These are phyloP conservation scores for Abrostola triplasia DNA, from an alignment of 2,888 invertebrate genomes.

Conservation along the genomic window DNA sequence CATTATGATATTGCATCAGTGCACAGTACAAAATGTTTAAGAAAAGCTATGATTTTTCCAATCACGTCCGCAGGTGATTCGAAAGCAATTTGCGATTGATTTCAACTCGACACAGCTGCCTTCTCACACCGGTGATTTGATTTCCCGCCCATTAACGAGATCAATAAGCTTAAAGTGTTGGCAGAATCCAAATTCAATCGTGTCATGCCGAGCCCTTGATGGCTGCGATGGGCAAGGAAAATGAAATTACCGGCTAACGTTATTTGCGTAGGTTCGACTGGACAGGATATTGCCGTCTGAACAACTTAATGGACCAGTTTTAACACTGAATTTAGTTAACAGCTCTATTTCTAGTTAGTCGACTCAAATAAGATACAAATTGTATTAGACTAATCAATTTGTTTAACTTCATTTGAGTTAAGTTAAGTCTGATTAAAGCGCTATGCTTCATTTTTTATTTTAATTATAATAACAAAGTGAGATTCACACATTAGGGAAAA, in stretches of 20 bases:
- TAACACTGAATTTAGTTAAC: constrained; percentile 52
- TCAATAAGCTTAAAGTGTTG: constrained; percentile 54
- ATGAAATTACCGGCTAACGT: constrained; percentile 63
- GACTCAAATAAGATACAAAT: constrained; percentile 3
- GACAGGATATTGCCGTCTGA: constrained; percentile 78
- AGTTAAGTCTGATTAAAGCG: neutral
- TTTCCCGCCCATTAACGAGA: constrained; percentile 70
- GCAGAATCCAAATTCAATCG: constrained; percentile 63
- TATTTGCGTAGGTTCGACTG: constrained; percentile 61
- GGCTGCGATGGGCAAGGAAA: constrained; percentile 57
- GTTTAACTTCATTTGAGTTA: neutral
- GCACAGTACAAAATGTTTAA: constrained; percentile 20
- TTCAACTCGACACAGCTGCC: constrained; percentile 67
- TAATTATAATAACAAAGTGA: constrained; percentile 18
- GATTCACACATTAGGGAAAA: constrained; percentile 56
- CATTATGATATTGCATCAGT: constrained; percentile 20
- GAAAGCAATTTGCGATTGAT: constrained; percentile 68
- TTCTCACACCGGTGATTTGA: constrained; percentile 67
- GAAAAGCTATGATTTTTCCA: constrained; percentile 47
- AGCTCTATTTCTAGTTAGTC: constrained; percentile 22
- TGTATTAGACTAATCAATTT: neutral
- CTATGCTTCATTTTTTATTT: neutral
- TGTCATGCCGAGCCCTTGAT: constrained; percentile 43
- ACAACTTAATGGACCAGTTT: constrained; percentile 54
- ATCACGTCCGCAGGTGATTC: constrained; percentile 63